A percentile compares a stretch with the other conserved stretches of the same genome.
Evolutionary conservation across 2,888 invertebrate genomes (phyloP).

Genomic region (Piscicola geometra): DNA sequence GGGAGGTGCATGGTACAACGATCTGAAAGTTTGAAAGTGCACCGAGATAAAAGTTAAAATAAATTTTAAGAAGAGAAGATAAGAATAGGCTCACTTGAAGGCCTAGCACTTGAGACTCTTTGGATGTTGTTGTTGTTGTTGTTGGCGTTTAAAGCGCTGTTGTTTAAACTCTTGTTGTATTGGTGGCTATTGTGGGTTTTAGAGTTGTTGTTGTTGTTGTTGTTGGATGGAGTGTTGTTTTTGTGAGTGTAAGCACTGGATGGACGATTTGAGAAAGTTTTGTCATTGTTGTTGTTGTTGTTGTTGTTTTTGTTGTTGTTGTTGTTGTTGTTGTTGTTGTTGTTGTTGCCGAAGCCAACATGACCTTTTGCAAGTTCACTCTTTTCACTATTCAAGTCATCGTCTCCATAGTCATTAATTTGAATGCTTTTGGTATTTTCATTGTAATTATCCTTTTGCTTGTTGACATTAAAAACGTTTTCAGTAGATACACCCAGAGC

Average conservation of each 20-base stretch:
- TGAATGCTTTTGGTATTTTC: not conserved
- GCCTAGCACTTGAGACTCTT: not conserved
- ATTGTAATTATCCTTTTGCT: too few species aligned
- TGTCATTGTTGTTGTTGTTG: too few species aligned
- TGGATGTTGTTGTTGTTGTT: not conserved
- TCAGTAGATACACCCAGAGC: too few species aligned
- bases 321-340: not conserved
- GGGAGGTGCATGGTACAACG: too few species aligned
- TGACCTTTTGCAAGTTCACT: not conserved
- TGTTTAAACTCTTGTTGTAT: not conserved
- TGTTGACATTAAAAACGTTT: too few species aligned
- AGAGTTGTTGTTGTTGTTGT: not conserved
- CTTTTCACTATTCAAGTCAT: not conserved
- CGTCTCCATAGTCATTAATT: not conserved
- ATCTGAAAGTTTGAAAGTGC: too few species aligned
- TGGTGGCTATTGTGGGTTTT: not conserved
- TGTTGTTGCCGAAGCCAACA: not conserved
- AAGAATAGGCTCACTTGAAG: not conserved
- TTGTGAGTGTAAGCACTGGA: not conserved
- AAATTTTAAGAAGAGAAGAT: too few species aligned
- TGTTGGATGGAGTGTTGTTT: not conserved
- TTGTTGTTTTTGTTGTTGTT: too few species aligned
- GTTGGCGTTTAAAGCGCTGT: not conserved
- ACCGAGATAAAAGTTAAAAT: too few species aligned
- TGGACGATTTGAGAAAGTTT: too few species aligned